Percentiles rank a stretch among this genome's conserved stretches.
Conservation (phyloP, 2,113 vertebrate genomes). For the Sinocyclocheilus rhinocerous region DNA sequence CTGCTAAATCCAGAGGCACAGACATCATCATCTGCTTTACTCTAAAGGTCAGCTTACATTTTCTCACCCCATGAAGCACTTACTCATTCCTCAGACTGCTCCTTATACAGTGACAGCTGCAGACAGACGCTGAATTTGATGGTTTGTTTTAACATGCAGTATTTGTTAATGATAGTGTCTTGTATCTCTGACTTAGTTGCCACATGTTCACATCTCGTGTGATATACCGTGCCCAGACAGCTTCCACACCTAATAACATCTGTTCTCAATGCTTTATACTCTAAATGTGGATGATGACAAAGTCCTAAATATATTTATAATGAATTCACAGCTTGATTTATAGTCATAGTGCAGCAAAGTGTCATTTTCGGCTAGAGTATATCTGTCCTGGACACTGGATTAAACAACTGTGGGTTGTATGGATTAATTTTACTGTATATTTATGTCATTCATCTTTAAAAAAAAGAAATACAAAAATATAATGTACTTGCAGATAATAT, state of each 20-base stretch:
- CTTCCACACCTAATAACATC: background rate
- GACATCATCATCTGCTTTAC: constrained; percentile 43
- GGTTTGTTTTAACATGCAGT: background rate
- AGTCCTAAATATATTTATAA: no score
- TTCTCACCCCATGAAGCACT: constrained; percentile 28
- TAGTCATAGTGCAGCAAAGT: no score
- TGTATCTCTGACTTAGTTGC: background rate
- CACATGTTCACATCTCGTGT: background rate
- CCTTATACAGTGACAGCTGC: background rate
- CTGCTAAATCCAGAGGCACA: background rate
- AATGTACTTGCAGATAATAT: no score
- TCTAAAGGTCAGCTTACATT: constrained; percentile 55
- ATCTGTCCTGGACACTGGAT: no score
- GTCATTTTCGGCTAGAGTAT: no score
- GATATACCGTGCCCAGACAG: background rate
- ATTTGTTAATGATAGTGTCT: background rate
- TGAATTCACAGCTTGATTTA: no score
- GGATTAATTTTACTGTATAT: no score
- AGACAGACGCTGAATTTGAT: background rate
- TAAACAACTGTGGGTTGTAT: no score
- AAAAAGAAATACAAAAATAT: no score
- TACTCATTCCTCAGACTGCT: constrained; percentile 13
- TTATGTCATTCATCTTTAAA: no score
- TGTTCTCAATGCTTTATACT: background rate
- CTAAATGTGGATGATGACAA: background rate